Evolutionary conservation across 2,888 invertebrate species (phyloP), one percentile per base, ranked within the genome.

Genomic region (Coleophora flavipennella): DNA sequence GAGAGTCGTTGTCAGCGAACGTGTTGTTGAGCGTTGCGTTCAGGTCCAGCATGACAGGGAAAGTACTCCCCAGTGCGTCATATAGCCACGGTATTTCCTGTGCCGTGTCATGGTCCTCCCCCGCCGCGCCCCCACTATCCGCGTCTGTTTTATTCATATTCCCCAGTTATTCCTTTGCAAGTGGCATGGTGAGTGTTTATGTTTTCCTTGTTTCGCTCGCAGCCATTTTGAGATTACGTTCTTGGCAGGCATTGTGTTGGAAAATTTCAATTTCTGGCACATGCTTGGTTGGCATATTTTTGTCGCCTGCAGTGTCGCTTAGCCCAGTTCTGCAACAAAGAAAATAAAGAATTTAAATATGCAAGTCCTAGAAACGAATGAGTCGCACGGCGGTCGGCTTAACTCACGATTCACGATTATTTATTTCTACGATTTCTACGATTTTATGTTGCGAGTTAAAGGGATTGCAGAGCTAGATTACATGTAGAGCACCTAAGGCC

Each of bases 221-320:
- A 83, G 69, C 83, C 83, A 83, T 79, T 79, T 79, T 51, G 70
- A 78, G 63, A 83, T 83, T 69, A 81, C 68, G 57, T 78, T 83
- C 65, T 78, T 81, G 77, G 79, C 77, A 64, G 72, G 77, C 76
- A 76, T 81, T 72, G 70, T 73, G 57, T 75, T 73, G 62, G 59
- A 62, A 59, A 62, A 71, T 64, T 69, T 62, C 61, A 59, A 59
- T 71, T 66, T 69, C 62, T 65, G 70, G 68, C 64, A 62, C 81
- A 81, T 83, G 55, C 65, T 77, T 63, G 48, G 59, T 64, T 66
- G 60, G 67, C 78, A 77, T 80, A 62, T 64, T 75, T 63, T 62
- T 50, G 50, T 51, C 46, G 49, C 45, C 48, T 45, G 52, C 48
- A 48, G 61, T 55, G 56, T 52, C 43, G 48, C 45, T 62, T 50